Evolutionary conservation across 2,888 invertebrate genomes (phyloP).

Genomic region (Diarsia dahlii): DNA sequence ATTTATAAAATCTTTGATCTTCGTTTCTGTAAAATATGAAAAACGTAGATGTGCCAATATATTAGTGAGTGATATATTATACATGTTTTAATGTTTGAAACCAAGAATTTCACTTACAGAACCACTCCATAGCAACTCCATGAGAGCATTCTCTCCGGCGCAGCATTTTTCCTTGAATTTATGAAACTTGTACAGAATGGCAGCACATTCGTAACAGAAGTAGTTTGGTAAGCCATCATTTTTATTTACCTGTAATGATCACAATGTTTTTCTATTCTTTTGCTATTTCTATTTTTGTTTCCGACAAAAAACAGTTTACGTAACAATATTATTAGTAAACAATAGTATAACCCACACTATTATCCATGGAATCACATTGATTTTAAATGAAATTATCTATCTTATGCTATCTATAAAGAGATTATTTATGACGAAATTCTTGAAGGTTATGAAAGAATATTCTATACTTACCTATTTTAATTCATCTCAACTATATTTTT

Average conservation of each 20-base stretch:
- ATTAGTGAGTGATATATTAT: too few relatives aligned
- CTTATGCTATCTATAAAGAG: too few relatives aligned
- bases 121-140: slow-evolving; percentile 74
- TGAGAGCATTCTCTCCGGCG: slow-evolving; percentile 75
- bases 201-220: slow-evolving; percentile 84
- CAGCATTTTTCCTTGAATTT: slow-evolving; percentile 85
- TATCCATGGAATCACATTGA: too few relatives aligned
- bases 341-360: too few relatives aligned
- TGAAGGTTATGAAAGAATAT: not conserved
- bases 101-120: slow-evolving; percentile 66
- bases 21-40: too few relatives aligned
- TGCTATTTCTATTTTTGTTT: too few relatives aligned
- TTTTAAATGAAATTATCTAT: too few relatives aligned
- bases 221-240: slow-evolving; percentile 79
- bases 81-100: not conserved
- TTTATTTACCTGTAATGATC: slow-evolving; percentile 68
- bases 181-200: slow-evolving; percentile 80
- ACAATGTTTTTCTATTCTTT: not conserved
- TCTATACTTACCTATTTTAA: not conserved
- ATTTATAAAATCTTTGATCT: too few relatives aligned
- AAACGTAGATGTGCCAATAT: too few relatives aligned
- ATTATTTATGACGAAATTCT: not conserved
- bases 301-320: too few relatives aligned
- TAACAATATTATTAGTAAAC: too few relatives aligned
- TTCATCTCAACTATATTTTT: not conserved